Evolutionary conservation across 2,888 invertebrate species (phyloP), one percentile per base, ranked within the genome.

Genomic region (Phasia obesa): DNA sequence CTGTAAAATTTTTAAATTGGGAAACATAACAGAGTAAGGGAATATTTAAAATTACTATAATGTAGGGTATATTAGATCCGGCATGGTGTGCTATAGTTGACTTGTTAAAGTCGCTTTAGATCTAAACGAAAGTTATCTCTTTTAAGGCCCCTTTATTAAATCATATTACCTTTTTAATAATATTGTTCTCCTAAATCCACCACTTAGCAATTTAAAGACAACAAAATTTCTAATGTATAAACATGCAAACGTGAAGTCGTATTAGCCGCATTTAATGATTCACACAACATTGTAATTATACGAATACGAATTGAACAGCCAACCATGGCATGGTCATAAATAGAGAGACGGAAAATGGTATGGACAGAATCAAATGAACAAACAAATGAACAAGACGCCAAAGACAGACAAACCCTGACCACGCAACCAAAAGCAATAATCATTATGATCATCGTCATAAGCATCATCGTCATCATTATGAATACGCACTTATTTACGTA

Each of bases 241-340:
- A 27, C 6, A 35, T 17, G 7, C 42, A 60, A 49, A 59, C 51
- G 2, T 73, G 51, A 67, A 65, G 44, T 64, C 64, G 53, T 47
- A 77, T 74, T 77, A 73, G 81, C 77, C 77, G 69, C 77, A 82
- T 82, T 77, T 82, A 82, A 77, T 82, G 73, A 80, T 80, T 80
- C 60, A 60, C 79, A 69, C 79, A 70, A 67, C 71, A 47, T 59
- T 57, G 60, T 65, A 76, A 76, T 76, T 75, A 75, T 75, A 51
- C 64, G 38, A 70, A 59, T 60, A 25, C 59, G 51, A 70, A n/a
- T 55, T 35, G 25, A 71, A 71, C 73, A 47, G 77, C 19, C 77
- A 70, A 77, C 60, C 77, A 62, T 35, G 35, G 11, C n/a, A n/a
- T 67, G 57, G 38, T 23, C 65, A 49, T 67, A 75, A 75, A 75